phyloP scores from a whole-genome alignment of 2,113 vertebrate species.

The Caloenas nicobarica region DNA sequence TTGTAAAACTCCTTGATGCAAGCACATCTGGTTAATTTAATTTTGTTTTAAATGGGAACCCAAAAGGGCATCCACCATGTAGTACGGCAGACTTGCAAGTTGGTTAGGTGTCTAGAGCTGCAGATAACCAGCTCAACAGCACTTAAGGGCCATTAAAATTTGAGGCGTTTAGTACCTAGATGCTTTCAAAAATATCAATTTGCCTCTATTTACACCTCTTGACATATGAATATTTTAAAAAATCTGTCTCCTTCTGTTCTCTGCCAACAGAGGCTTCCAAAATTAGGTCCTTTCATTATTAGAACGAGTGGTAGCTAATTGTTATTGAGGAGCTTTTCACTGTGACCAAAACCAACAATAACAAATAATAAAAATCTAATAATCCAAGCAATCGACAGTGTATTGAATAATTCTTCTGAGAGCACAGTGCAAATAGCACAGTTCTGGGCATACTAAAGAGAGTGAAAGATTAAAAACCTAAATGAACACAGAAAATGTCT shows the following conservation, averaged over 20 bases:
- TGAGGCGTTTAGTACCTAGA: background rate
- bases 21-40: background rate
- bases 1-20: background rate
- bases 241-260: background rate
- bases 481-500: slow-evolving; percentile 69
- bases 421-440: slow-evolving; percentile 18
- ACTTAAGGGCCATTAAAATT: background rate
- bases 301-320: background rate
- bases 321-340: background rate
- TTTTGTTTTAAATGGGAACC: background rate
- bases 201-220: background rate
- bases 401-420: slow-evolving; percentile 32
- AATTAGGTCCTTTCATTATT: background rate
- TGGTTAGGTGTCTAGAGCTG: background rate
- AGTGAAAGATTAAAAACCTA: slow-evolving; percentile 59
- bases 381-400: background rate
- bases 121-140: background rate
- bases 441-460: slow-evolving; percentile 26
- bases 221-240: background rate
- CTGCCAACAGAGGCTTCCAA: background rate
- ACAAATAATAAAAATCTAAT: slow-evolving; percentile 49
- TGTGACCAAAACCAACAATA: background rate
- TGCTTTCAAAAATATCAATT: background rate
- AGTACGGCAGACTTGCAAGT: background rate
- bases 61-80: background rate